phyloP scores from a whole-genome alignment of 2,888 invertebrate species.

The Cryptocephalus primarius region DNA sequence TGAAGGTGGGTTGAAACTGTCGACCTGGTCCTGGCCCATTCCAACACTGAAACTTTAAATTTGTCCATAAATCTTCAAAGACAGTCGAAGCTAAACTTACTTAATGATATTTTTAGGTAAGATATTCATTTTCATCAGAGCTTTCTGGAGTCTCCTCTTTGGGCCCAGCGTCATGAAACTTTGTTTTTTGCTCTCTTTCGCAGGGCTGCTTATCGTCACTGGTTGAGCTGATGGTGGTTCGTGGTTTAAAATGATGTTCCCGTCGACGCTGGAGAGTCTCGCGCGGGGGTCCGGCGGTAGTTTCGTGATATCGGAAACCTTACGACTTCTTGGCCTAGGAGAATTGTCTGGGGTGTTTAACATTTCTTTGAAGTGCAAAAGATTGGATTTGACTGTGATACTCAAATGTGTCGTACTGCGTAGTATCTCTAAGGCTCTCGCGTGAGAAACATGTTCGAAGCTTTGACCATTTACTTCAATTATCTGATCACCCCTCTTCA shows the following conservation, averaged over 20 bases:
- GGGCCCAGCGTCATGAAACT: slow-evolving; percentile 85
- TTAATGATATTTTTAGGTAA: slow-evolving; percentile 70
- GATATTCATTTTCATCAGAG: slow-evolving; percentile 82
- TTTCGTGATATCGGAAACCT: slow-evolving; percentile 49
- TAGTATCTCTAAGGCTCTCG: slow-evolving; percentile 85
- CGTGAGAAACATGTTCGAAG: slow-evolving; percentile 86
- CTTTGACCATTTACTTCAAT: slow-evolving; percentile 96
- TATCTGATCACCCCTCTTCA: slow-evolving; percentile 96
- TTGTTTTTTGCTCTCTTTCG: slow-evolving; percentile 47
- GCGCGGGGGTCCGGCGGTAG: slow-evolving; percentile 60
- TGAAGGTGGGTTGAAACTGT: slow-evolving; percentile 43
- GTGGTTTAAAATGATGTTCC: slow-evolving; percentile 28
- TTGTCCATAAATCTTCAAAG: no score
- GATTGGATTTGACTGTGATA: slow-evolving; percentile 93
- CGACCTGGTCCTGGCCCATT: slow-evolving; percentile 53
- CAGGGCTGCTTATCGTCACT: slow-evolving; percentile 50
- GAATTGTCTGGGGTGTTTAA: slow-evolving; percentile 69
- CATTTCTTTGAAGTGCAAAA: slow-evolving; percentile 76
- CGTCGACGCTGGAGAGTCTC: slow-evolving; percentile 69
- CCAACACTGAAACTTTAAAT: slow-evolving; percentile 21
- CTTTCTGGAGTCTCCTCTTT: slow-evolving; percentile 72
- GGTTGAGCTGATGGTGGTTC: slow-evolving; percentile 41
- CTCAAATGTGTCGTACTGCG: slow-evolving; percentile 90
- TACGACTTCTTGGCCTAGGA: slow-evolving; percentile 55
- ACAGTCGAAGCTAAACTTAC: slow-evolving; percentile 17